phyloP scores from a whole-genome alignment of 1,140 invertebrate genomes.

The Panagrolaimus sp. region DNA sequence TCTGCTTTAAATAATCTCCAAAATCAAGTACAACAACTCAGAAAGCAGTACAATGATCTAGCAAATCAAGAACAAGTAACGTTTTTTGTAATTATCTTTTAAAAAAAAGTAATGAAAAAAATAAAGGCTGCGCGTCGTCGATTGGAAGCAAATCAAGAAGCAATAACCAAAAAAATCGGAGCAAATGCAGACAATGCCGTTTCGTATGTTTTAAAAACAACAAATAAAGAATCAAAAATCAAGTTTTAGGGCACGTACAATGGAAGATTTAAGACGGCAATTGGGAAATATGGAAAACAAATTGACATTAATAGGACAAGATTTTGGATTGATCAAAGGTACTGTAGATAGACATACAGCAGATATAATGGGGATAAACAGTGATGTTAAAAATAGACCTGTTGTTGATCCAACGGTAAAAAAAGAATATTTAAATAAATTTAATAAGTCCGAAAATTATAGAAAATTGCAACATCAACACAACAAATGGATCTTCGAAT shows the following conservation, averaged over 20 bases:
- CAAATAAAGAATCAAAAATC: slow-evolving; percentile 10
- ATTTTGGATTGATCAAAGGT: slow-evolving; percentile 31
- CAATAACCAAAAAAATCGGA: slow-evolving; percentile 26
- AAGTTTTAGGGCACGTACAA: slow-evolving; percentile 33
- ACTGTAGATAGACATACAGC: slow-evolving; percentile 41
- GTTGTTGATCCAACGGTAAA: slow-evolving; percentile 42
- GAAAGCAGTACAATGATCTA: slow-evolving; percentile 42
- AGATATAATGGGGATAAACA: slow-evolving; percentile 46
- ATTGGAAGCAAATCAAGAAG: slow-evolving; percentile 46
- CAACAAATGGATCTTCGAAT: slow-evolving; percentile 42
- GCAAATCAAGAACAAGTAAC: slow-evolving; percentile 42
- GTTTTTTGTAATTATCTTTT: neutral
- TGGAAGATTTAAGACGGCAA: slow-evolving; percentile 43
- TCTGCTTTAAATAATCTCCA: slow-evolving; percentile 28
- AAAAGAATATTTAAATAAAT: neutral
- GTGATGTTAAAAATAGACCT: slow-evolving; percentile 45
- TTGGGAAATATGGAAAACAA: slow-evolving; percentile 39
- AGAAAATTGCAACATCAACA: slow-evolving; percentile 40
- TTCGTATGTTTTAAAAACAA: slow-evolving; percentile 28
- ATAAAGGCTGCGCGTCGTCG: slow-evolving; percentile 36
- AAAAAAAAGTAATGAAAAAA: slow-evolving; percentile 3
- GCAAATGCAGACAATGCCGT: slow-evolving; percentile 21
- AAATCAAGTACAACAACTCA: slow-evolving; percentile 41
- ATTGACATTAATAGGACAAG: slow-evolving; percentile 40
- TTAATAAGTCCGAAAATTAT: slow-evolving; percentile 14